Base-by-base conservation (phyloP, 1,140 invertebrate genomes). In the Cotesia chilonis region DNA sequence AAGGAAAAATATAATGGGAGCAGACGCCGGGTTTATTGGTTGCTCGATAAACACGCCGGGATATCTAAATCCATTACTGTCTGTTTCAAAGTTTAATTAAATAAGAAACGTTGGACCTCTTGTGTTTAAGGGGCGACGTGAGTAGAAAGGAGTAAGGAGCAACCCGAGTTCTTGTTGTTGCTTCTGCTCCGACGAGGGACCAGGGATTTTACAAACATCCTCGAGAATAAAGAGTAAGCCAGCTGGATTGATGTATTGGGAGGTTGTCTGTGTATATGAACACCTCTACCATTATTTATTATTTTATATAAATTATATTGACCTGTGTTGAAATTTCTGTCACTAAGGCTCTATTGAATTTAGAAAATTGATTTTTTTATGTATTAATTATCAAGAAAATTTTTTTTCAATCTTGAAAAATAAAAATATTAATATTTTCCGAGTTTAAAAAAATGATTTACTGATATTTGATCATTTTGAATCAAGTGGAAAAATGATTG, bases 11-110 rank as follows among this genome's bases (percentile, higher is more conserved):
- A 59, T 28, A 59, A 59, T 59, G 28, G 17, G 20, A 59, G 6
- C 4, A 59, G 14, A 59, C 20, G 17, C 14, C 20, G 57, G 57
- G 57, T 59, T 59, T 59, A 59, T 59, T 59, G 57, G 14, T 59
- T 59, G 57, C 57, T 59, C 57, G 57, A 59, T 59, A 59, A 59
- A 59, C 57, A 17, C 57, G 9, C 57, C 20, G 20, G 57, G 57
- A 59, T 59, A 59, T 59, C 57, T 59, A 59, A 59, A 59, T 59
- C 57, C 7, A 59, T 59, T 59, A 59, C 57, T 59, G 57, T 59
- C 57, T 59, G 57, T 59, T 59, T 59, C 57, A 9, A 59, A 59
- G 57, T 59, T 59, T 20, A 59, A 59, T 59, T 59, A 59, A 59
- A 59, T 59, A 59, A 59, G 57, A 59, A 47, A 59, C 57, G 57